phyloP scores from a whole-genome alignment of 2,888 invertebrate species.

The Glaucopsyche alexis region DNA sequence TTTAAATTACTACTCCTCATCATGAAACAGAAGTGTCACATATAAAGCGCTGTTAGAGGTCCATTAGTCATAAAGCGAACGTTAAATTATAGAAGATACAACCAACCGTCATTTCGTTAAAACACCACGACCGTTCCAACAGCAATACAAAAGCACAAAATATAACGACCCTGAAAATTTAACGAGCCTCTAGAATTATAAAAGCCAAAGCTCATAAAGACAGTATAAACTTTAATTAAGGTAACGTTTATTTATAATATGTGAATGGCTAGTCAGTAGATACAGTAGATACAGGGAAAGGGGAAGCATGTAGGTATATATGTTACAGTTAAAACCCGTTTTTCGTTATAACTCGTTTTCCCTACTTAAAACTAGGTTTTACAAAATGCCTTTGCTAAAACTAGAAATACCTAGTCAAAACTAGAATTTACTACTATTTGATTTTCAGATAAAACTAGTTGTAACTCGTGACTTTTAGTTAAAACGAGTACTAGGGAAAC shows the following conservation, averaged over 20 bases:
- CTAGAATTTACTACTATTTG: too few relatives aligned
- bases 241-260: constrained; percentile 7
- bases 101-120: constrained; percentile 2
- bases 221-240: constrained; percentile 3
- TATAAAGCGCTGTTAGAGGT: constrained; percentile 10
- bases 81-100: background rate
- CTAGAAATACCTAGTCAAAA: too few relatives aligned
- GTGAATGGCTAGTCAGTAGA: background rate
- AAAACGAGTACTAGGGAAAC: too few relatives aligned
- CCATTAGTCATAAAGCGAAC: background rate
- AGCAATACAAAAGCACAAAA: background rate
- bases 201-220: background rate
- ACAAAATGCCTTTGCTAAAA: too few relatives aligned
- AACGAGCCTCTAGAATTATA: constrained; percentile 8
- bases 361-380: too few relatives aligned
- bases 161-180: constrained; percentile 8
- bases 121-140: background rate
- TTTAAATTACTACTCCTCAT: background rate
- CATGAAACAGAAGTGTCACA: background rate
- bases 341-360: too few relatives aligned
- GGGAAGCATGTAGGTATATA: too few relatives aligned
- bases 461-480: too few relatives aligned
- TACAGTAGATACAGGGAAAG: too few relatives aligned
- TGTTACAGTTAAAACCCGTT: too few relatives aligned
- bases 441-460: too few relatives aligned